phyloP scores from a whole-genome alignment of 2,113 vertebrate genomes.

The Ptyas mucosa region DNA sequence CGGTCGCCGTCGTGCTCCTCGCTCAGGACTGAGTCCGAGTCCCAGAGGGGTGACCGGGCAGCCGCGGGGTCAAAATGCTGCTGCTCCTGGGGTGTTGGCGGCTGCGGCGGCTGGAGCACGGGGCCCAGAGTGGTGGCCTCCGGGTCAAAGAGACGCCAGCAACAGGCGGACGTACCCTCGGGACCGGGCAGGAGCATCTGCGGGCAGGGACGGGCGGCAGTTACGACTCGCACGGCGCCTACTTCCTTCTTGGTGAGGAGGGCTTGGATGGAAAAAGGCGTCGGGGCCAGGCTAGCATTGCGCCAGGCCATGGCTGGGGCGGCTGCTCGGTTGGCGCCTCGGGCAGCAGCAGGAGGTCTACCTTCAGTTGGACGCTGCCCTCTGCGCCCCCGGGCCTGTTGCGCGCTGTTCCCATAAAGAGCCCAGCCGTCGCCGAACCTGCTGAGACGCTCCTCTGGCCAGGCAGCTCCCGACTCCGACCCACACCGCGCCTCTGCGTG shows the following conservation, averaged over 20 bases:
- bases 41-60: conserved; percentile 71
- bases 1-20: conserved; percentile 76
- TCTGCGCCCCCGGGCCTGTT: not conserved
- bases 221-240: conserved; percentile 11
- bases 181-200: conserved; percentile 35
- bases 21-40: conserved; percentile 80
- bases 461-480: not conserved
- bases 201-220: conserved; percentile 44
- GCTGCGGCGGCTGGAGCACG: conserved; percentile 54
- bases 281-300: conserved; percentile 69
- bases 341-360: conserved; percentile 76
- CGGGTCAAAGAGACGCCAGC: conserved; percentile 85
- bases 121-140: conserved; percentile 59
- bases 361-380: not conserved
- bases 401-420: conserved; percentile 13
- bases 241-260: conserved; percentile 89
- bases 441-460: not conserved
- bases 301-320: conserved; percentile 47
- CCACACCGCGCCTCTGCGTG: conserved; percentile 55
- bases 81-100: not conserved
- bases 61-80: conserved; percentile 46
- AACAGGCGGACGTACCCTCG: conserved; percentile 70
- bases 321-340: conserved; percentile 53
- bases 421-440: not conserved
- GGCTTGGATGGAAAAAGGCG: conserved; percentile 93